Conservation (phyloP, 2,888 invertebrate species). For the Caenorhabditis parvicauda region DNA sequence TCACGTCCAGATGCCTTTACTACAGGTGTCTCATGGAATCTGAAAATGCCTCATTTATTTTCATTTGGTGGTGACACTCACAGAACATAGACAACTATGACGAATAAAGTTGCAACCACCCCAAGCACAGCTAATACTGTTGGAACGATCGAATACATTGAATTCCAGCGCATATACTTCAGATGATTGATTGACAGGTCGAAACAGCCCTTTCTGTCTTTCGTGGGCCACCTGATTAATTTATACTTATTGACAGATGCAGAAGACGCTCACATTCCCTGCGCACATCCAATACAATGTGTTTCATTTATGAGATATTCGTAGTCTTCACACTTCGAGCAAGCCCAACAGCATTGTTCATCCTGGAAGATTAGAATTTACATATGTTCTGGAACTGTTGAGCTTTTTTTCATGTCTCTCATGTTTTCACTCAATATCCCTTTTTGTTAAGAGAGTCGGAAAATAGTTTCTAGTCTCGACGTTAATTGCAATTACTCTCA, state of each 20-base stretch:
- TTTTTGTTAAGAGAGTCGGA: no score
- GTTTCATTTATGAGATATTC: conserved; percentile 58
- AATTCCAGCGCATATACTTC: conserved; percentile 70
- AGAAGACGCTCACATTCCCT: conserved; percentile 54
- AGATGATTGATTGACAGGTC: conserved; percentile 36
- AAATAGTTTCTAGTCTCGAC: no score
- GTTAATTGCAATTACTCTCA: no score
- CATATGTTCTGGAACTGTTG: no score
- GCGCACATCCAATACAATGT: conserved; percentile 55
- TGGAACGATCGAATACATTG: conserved; percentile 73
- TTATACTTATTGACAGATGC: no score
- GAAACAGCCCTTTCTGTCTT: conserved; percentile 49
- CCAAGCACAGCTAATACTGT: conserved; percentile 70
- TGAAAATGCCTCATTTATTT: conserved; percentile 61
- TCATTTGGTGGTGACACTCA: conserved; percentile 13
- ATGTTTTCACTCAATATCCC: not conserved
- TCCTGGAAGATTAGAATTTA: conserved; percentile 54
- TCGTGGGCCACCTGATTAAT: conserved; percentile 25
- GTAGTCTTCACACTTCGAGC: conserved; percentile 57
- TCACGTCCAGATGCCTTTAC: conserved; percentile 77
- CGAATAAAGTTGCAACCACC: conserved; percentile 69
- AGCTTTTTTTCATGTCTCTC: not conserved
- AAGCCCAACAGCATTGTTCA: conserved; percentile 66
- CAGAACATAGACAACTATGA: conserved; percentile 69
- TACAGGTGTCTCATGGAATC: conserved; percentile 72